Evolutionary conservation across 2,888 invertebrate genomes (phyloP).

Genomic region (Danaus chrysippus): DNA sequence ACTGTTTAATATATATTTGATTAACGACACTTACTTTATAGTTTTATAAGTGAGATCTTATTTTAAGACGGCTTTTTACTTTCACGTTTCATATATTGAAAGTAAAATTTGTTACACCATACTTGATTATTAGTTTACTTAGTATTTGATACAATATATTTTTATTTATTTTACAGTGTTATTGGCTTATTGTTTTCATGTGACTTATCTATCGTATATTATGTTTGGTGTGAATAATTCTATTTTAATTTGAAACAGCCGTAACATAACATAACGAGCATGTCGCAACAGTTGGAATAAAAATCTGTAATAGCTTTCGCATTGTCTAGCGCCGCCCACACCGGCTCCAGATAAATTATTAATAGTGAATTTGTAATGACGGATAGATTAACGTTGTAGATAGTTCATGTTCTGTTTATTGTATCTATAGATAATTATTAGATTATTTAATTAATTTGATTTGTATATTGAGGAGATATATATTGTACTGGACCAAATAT

Average conservation of each 20-base stretch:
- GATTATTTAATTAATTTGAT: background rate
- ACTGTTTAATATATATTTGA: slow-evolving; percentile 25
- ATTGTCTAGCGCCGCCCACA: slow-evolving; percentile 70
- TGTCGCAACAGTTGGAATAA: slow-evolving; percentile 53
- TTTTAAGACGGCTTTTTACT: background rate
- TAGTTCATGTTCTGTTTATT: slow-evolving; percentile 20
- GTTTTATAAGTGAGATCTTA: slow-evolving; percentile 4
- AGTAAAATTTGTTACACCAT: background rate
- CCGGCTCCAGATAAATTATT: slow-evolving; percentile 75
- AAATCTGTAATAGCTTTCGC: slow-evolving; percentile 58
- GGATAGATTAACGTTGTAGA: slow-evolving; percentile 44
- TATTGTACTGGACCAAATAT: no score
- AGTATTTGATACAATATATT: no score
- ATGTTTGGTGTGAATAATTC: background rate
- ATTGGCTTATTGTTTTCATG: background rate
- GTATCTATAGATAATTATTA: slow-evolving; percentile 13
- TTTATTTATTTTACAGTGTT: no score
- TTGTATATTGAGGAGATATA: background rate
- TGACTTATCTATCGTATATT: background rate
- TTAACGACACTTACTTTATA: slow-evolving; percentile 16
- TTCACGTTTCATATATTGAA: background rate
- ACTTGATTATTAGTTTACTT: no score
- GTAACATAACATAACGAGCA: slow-evolving; percentile 28
- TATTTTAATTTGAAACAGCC: slow-evolving; percentile 11
- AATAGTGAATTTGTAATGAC: slow-evolving; percentile 74